Evolutionary conservation across 2,888 invertebrate genomes (phyloP).

Genomic region (Ommatoiulus sabulosus): DNA sequence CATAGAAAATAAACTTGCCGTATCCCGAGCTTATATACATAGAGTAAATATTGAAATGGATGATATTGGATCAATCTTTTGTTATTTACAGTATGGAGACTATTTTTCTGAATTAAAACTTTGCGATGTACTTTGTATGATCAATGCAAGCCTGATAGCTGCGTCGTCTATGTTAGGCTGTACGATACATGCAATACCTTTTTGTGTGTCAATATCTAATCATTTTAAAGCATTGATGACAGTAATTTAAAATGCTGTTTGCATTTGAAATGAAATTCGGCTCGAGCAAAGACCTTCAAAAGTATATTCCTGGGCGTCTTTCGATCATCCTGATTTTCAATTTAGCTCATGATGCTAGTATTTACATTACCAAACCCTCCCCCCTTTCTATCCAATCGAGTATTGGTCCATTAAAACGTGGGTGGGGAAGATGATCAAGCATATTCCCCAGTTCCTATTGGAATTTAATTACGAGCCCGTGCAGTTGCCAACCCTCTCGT

Average conservation of each 20-base stretch:
- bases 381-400: not conserved
- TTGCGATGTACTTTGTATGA: not conserved
- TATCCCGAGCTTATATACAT: too few species aligned
- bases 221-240: not conserved
- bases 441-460: not conserved
- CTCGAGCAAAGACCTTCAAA: not conserved
- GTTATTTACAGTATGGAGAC: not conserved
- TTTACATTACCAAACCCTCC: not conserved
- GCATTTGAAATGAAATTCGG: not conserved
- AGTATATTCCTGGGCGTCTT: not conserved
- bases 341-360: not conserved
- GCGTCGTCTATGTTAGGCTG: not conserved
- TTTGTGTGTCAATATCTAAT: not conserved
- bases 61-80: not conserved
- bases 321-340: not conserved
- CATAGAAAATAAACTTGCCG: too few species aligned
- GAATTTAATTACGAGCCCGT: constrained; percentile 9
- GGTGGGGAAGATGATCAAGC: not conserved
- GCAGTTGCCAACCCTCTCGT: not conserved
- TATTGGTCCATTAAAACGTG: not conserved
- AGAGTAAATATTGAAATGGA: not conserved
- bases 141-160: not conserved
- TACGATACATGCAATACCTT: not conserved
- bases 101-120: not conserved
- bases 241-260: not conserved